Conservation (phyloP, 2,797 vertebrate species). For the Apogon talboti region DNA sequence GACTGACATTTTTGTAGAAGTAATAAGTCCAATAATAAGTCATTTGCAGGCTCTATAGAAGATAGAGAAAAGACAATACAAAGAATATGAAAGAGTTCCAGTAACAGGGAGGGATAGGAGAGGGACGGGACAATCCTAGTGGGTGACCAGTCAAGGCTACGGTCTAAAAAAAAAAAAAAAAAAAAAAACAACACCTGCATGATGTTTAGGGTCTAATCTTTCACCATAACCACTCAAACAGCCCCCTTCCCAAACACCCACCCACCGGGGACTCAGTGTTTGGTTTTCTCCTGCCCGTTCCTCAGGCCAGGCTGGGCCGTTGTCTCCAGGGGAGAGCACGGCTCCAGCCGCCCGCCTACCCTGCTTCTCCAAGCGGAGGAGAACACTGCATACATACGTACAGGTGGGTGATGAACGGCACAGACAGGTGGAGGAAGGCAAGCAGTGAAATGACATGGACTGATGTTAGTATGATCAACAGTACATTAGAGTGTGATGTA, state of each 20-base stretch:
- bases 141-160: constrained; percentile 19
- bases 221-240: constrained; percentile 30
- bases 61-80: constrained; percentile 8
- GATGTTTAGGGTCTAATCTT: constrained; percentile 34
- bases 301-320: constrained; percentile 44
- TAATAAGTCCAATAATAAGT: not conserved
- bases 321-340: constrained; percentile 29
- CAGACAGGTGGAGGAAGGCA: constrained; percentile 61
- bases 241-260: constrained; percentile 35
- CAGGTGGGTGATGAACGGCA: constrained; percentile 64
- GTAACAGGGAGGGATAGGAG: not conserved
- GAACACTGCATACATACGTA: constrained; percentile 79
- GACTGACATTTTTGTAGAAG: too few species aligned
- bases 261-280: constrained; percentile 69
- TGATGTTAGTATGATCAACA: constrained; percentile 66
- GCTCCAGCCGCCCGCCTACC: constrained; percentile 50
- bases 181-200: constrained; percentile 4
- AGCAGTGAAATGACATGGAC: constrained; percentile 77
- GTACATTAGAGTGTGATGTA: constrained; percentile 19
- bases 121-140: constrained; percentile 21
- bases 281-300: constrained; percentile 66
- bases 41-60: constrained; percentile 30
- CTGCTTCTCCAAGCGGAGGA: constrained; percentile 79
- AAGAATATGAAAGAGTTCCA: constrained; percentile 11
- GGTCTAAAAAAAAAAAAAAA: constrained; percentile 8